Evolutionary conservation across 2,888 invertebrate genomes (phyloP).

Genomic region (Abscondita cerata): DNA sequence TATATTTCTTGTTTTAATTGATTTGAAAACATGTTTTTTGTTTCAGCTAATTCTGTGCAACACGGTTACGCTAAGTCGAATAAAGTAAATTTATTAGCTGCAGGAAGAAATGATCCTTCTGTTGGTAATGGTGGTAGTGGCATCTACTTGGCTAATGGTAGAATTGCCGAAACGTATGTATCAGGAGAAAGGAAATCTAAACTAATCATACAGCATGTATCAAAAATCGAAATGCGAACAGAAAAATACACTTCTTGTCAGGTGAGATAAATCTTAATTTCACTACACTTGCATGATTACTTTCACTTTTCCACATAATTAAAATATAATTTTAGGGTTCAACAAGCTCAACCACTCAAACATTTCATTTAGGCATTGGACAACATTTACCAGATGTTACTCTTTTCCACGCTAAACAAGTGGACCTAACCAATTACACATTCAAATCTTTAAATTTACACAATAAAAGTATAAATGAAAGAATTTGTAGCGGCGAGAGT

Average conservation of each 20-base stretch:
- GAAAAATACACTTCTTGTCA: constrained; percentile 17
- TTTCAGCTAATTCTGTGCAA: constrained; percentile 31
- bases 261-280: too few species aligned
- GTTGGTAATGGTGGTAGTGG: constrained; percentile 43
- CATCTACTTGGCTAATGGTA: constrained; percentile 40
- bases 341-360: background rate
- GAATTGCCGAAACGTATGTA: constrained; percentile 37
- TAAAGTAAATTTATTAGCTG: constrained; percentile 43
- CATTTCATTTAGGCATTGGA: constrained; percentile 9
- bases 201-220: constrained; percentile 36
- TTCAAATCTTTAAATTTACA: constrained; percentile 27
- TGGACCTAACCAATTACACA: constrained; percentile 32
- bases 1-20: background rate
- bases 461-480: constrained; percentile 10
- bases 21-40: background rate
- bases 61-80: constrained; percentile 45
- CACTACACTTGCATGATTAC: background rate
- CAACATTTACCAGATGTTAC: constrained; percentile 9
- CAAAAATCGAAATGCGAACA: constrained; percentile 22
- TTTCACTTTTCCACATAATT: too few species aligned
- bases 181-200: constrained; percentile 35
- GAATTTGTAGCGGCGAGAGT: constrained; percentile 18
- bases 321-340: constrained; percentile 11
- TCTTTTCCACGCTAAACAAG: constrained; percentile 25
- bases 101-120: constrained; percentile 40